Evolutionary conservation across 2,888 invertebrate genomes (phyloP).

Genomic region (Thymelicus acteon): DNA sequence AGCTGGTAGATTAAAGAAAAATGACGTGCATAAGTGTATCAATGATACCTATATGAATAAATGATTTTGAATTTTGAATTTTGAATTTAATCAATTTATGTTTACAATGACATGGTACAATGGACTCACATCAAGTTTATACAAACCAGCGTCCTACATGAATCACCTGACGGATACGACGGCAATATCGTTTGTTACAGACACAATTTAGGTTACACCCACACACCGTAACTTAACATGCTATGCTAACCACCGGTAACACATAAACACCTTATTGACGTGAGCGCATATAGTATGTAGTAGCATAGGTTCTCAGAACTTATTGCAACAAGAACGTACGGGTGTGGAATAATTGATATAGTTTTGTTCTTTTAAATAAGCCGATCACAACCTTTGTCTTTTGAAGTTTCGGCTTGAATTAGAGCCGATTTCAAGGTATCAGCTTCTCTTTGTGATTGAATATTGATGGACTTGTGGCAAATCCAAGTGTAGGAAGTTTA

Average conservation of each 20-base stretch:
- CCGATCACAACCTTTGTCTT: too few species aligned
- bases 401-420: too few species aligned
- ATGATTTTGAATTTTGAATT: too few species aligned
- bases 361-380: constrained; percentile 15
- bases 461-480: too few species aligned
- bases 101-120: not conserved
- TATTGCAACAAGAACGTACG: constrained; percentile 34
- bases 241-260: constrained; percentile 62
- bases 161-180: constrained; percentile 30
- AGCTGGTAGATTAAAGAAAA: too few species aligned
- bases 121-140: constrained; percentile 3
- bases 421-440: too few species aligned
- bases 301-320: constrained; percentile 30
- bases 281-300: constrained; percentile 44
- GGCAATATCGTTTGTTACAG: constrained; percentile 28
- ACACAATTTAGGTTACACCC: constrained; percentile 60
- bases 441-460: too few species aligned
- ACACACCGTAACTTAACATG: constrained; percentile 50
- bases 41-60: too few species aligned
- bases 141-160: constrained; percentile 11
- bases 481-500: too few species aligned
- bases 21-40: too few species aligned
- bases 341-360: constrained; percentile 24
- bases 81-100: not conserved
- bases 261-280: constrained; percentile 55